Evolutionary conservation across 2,797 vertebrate species (phyloP), one percentile per base, ranked within the genome.

Genomic region (Chaunax sp.): DNA sequence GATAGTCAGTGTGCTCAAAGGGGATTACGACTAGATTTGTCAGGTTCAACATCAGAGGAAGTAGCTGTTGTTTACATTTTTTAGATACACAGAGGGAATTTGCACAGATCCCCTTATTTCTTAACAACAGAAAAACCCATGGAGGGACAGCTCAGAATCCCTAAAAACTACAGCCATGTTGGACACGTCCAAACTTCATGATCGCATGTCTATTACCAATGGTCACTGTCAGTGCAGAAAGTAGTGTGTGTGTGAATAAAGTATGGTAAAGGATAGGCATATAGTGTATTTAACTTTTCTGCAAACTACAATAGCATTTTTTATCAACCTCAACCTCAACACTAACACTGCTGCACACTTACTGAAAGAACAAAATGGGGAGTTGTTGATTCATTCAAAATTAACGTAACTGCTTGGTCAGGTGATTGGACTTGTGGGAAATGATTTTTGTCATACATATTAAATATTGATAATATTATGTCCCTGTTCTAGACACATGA

Each of bases 41-140:
- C 64, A 76, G 52, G 51, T 68, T 82, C 55, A 51, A 73, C 69
- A 69, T 78, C 58, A 80, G 44, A 78, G 55, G 33, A 54, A 14
- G 28, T 26, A 41, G 60, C 46, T 41, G n/a, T 41, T 61, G 52
- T 69, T 49, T 40, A 52, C 19, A 18, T 62, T 54, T 15, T 57
- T 61, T n/a, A 35, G 1, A 3, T 40, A 16, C 23, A 44, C 25
- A 28, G 28, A 58, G 35, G 37, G 28, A 65, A 37, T 37, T 19
- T 30, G 19, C 28, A 56, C 43, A 35, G 38, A 51, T 64, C 15
- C 7, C 55, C 46, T 33, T 35, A 38, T 38, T 56, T 54, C n/a
- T 49, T 12, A 15, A 13, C 43, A 65, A 33, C 19, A 64, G 20
- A 23, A 38, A 30, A 50, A 37, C 3, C 1, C 16, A 38, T 9